Evolutionary conservation across 2,113 vertebrate species (phyloP).

Genomic region (Phyllostomus discolor): DNA sequence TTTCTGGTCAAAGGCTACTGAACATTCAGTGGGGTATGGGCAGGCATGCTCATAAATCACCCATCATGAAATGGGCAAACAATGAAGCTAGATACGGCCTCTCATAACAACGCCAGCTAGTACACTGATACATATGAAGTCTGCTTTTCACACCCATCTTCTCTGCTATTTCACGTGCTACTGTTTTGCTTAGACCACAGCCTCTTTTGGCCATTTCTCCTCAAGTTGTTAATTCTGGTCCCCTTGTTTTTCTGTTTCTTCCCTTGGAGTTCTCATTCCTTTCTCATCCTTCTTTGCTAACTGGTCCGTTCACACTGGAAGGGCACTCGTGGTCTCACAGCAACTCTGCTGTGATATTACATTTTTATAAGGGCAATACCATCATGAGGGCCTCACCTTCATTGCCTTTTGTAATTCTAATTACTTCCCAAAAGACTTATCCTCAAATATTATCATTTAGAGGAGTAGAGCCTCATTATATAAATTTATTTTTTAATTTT

Average conservation of each 20-base stretch:
- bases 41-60: no score
- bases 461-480: background rate
- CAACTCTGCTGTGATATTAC: background rate
- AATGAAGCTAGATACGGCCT: no score
- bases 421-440: background rate
- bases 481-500: background rate
- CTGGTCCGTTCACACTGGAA: background rate
- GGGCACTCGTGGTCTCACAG: background rate
- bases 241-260: background rate
- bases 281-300: background rate
- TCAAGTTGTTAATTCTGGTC: background rate
- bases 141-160: background rate
- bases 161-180: background rate
- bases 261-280: background rate
- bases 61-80: no score
- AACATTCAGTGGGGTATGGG: no score
- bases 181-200: background rate
- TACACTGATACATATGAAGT: no score
- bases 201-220: background rate
- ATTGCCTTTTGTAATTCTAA: background rate
- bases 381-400: background rate
- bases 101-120: no score
- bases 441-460: background rate
- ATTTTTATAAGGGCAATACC: background rate
- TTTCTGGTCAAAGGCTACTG: no score